Conservation (phyloP, 1,140 invertebrate species). For the Eriocheir sinensis region DNA sequence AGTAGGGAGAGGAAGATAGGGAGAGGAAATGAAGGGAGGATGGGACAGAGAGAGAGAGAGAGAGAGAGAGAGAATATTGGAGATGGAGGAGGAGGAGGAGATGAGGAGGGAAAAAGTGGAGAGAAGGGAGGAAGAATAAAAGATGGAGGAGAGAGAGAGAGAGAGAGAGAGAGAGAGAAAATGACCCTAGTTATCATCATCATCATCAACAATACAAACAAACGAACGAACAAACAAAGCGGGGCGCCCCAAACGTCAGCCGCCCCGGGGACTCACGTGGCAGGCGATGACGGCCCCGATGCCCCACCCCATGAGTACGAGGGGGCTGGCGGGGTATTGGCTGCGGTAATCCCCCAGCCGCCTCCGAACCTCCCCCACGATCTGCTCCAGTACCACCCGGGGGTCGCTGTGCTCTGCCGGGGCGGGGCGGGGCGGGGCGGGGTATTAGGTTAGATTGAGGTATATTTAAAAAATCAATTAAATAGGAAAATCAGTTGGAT, state of each 20-base stretch:
- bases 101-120: too few species aligned
- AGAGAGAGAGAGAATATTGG: too few species aligned
- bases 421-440: neutral
- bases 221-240: neutral
- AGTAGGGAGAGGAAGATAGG: neutral
- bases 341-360: slow-evolving; percentile 40
- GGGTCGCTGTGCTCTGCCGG: slow-evolving; percentile 59
- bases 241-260: too few species aligned
- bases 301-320: slow-evolving; percentile 90
- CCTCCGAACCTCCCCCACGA: slow-evolving; percentile 55
- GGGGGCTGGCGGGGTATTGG: slow-evolving; percentile 83
- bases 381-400: slow-evolving; percentile 57
- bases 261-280: slow-evolving; percentile 80
- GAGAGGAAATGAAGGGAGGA: too few species aligned
- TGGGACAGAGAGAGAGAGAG: too few species aligned
- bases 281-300: slow-evolving; percentile 88
- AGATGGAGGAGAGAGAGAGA: too few species aligned
- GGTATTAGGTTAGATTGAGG: neutral
- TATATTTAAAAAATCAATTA: too few species aligned
- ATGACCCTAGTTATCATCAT: too few species aligned
- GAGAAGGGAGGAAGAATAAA: too few species aligned
- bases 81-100: too few species aligned
- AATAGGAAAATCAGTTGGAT: too few species aligned
- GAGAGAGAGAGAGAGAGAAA: too few species aligned
- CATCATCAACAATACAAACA: slow-evolving; percentile 79